phyloP scores from a whole-genome alignment of 2,797 vertebrate species.

The Tadarida brasiliensis region DNA sequence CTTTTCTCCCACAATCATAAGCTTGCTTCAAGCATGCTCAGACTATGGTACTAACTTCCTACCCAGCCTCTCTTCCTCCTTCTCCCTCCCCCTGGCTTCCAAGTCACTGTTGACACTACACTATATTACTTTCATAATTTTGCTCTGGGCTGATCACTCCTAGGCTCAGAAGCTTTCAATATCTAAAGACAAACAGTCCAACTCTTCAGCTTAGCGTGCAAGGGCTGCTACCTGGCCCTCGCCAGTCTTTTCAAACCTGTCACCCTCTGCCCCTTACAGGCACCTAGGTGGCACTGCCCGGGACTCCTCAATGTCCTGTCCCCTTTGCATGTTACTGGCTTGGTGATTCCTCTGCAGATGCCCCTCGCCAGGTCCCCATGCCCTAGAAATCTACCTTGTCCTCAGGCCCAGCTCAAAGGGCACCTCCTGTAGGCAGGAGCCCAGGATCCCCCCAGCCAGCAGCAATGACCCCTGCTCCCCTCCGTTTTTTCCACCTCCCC shows the following conservation, averaged over 20 bases:
- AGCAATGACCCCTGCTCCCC: background rate
- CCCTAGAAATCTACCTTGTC: background rate
- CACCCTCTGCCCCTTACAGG: background rate
- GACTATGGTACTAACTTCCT: background rate
- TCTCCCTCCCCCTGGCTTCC: background rate
- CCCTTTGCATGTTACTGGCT: background rate
- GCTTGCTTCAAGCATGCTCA: background rate
- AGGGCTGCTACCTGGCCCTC: too few relatives aligned
- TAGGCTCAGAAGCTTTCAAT: background rate
- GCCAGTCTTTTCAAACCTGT: background rate
- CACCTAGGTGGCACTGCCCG: too few relatives aligned
- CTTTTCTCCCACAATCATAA: background rate
- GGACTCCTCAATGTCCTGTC: background rate
- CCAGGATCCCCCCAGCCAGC: background rate
- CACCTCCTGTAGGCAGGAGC: background rate
- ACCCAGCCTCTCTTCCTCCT: background rate
- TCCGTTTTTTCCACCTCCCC: background rate
- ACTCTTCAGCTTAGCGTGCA: background rate
- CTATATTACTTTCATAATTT: background rate
- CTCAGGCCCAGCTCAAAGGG: background rate
- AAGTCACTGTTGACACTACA: background rate
- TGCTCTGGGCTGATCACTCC: background rate
- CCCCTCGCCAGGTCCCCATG: background rate
- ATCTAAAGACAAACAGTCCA: background rate
- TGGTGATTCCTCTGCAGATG: background rate